phyloP scores from a whole-genome alignment of 2,113 vertebrate species.

The Nothoprocta pentlandii region DNA sequence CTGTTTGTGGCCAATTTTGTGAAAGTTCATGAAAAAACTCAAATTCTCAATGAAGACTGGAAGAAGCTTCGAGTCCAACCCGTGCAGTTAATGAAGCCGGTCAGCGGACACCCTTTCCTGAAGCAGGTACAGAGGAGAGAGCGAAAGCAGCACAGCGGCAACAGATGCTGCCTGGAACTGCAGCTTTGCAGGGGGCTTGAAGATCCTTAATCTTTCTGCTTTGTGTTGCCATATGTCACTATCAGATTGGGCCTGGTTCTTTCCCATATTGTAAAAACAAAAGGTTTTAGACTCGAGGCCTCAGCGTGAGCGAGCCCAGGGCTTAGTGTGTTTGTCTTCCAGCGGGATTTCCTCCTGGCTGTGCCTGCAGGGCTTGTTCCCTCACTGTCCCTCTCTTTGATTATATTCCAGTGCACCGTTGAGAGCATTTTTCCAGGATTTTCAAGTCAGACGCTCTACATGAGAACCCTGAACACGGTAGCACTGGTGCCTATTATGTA shows the following conservation, averaged over 20 bases:
- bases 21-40: constrained; percentile 91
- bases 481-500: constrained; percentile 98
- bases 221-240: neutral
- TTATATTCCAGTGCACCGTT: constrained; percentile 85
- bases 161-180: neutral
- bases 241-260: rapidly evolving
- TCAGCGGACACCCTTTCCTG: constrained; percentile 81
- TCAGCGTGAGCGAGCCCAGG: rapidly evolving
- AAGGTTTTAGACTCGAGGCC: neutral
- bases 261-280: neutral
- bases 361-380: neutral
- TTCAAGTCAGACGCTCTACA: constrained; percentile 88
- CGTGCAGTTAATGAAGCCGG: constrained; percentile 86
- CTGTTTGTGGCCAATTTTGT: constrained; percentile 91
- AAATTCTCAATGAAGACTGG: constrained; percentile 93
- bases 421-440: constrained; percentile 93
- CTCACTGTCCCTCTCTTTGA: neutral
- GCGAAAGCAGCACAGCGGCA: neutral
- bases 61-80: constrained; percentile 92
- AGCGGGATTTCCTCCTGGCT: neutral
- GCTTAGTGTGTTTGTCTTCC: neutral
- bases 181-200: neutral
- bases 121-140: constrained; percentile 85
- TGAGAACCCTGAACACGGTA: constrained; percentile 93
- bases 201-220: neutral